Evolutionary conservation across 2,888 invertebrate genomes (phyloP).

Genomic region (Drosophila fungiperda): DNA sequence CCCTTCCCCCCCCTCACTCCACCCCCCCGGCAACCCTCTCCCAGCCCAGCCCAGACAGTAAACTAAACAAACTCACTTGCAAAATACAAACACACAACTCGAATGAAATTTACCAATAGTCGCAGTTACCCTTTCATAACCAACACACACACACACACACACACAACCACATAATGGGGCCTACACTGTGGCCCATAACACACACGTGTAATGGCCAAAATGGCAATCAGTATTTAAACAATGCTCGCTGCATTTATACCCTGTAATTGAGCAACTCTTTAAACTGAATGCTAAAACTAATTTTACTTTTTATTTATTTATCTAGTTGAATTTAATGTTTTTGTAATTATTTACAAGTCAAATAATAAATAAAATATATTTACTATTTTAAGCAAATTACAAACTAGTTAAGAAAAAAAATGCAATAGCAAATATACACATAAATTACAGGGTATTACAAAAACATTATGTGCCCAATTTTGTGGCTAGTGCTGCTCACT

Average conservation of each 20-base stretch:
- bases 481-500: constrained; percentile 19
- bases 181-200: constrained; percentile 29
- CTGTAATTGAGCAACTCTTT: neutral
- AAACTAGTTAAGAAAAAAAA: neutral
- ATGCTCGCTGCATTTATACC: constrained; percentile 5
- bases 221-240: constrained; percentile 8
- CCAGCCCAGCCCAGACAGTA: neutral
- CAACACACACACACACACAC: constrained; percentile 18
- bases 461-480: constrained; percentile 32
- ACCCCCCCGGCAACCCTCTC: neutral
- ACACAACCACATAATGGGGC: constrained; percentile 50
- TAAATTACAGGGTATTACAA: constrained; percentile 24
- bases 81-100: constrained; percentile 46
- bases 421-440: neutral
- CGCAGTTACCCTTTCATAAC: constrained; percentile 44
- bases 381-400: neutral
- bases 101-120: constrained; percentile 55
- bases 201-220: constrained; percentile 30
- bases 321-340: neutral
- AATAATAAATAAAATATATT: too few relatives aligned
- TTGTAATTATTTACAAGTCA: neutral
- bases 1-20: neutral
- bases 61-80: constrained; percentile 49
- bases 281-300: neutral
- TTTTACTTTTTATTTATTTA: neutral